These are phyloP conservation scores for Panorpa germanica DNA, from an alignment of 2,888 invertebrate species.

Conservation along the genomic window DNA sequence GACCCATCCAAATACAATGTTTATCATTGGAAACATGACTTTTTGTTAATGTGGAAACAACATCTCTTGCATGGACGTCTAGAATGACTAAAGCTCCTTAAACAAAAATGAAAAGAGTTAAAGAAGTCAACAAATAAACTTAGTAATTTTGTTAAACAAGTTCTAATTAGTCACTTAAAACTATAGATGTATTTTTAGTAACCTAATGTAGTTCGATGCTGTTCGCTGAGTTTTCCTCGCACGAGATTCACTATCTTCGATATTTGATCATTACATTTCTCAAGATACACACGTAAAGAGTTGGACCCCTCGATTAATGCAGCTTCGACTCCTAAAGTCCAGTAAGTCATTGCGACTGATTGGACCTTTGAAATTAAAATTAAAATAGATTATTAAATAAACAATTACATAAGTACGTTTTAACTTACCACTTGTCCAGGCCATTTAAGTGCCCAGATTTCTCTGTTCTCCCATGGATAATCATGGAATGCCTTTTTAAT, in stretches of 20 bases:
- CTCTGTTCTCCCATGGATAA: constrained; percentile 42
- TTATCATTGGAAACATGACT: constrained; percentile 44
- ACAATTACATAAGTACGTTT: constrained; percentile 1
- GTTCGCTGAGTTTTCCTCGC: constrained; percentile 65
- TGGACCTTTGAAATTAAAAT: constrained; percentile 32
- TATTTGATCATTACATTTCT: constrained; percentile 53
- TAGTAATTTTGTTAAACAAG: no score
- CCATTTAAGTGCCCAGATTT: constrained; percentile 77
- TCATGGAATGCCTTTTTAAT: constrained; percentile 50
- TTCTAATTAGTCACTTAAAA: no score
- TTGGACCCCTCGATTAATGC: no score
- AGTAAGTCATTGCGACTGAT: constrained; percentile 68
- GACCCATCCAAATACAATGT: constrained; percentile 83
- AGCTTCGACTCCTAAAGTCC: constrained; percentile 57
- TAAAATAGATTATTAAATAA: constrained; percentile 3
- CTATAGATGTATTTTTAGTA: no score
- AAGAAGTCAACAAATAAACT: no score
- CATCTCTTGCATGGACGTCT: constrained; percentile 87
- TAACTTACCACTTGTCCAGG: constrained; percentile 64
- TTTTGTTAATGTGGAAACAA: constrained; percentile 47
- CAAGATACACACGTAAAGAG: constrained; percentile 45
- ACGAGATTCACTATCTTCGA: constrained; percentile 69
- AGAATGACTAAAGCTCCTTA: constrained; percentile 81
- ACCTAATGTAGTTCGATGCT: constrained; percentile 81
- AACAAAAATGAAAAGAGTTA: no score